Conservation (phyloP, 2,888 invertebrate species). For the Eupeodes latifasciatus region DNA sequence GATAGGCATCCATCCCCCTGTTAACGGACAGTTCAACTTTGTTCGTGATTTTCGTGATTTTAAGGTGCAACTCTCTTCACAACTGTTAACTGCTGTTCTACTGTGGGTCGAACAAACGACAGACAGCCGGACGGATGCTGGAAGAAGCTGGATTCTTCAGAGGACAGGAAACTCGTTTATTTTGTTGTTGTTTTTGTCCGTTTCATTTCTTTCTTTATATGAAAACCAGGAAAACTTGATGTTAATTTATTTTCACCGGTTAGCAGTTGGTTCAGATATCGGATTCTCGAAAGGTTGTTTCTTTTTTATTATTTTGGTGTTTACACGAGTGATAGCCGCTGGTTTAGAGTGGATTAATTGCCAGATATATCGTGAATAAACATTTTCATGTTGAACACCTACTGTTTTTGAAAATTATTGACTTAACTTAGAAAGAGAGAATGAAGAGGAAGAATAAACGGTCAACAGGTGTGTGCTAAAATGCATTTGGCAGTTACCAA, state of each 20-base stretch:
- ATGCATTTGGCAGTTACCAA: not conserved
- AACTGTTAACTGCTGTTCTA: conserved; percentile 62
- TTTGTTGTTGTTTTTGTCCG: not conserved
- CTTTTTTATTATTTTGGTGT: conserved; percentile 1
- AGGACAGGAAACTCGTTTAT: conserved; percentile 55
- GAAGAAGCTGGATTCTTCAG: not conserved
- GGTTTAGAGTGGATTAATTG: conserved; percentile 62
- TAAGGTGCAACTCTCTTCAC: conserved; percentile 52
- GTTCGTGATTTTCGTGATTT: conserved; percentile 62
- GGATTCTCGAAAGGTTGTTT: conserved; percentile 10
- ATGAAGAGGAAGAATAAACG: not conserved
- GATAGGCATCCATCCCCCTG: conserved; percentile 47
- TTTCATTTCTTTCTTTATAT: not conserved
- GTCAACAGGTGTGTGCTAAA: conserved; percentile 41
- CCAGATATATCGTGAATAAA: conserved; percentile 64
- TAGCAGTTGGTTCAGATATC: conserved; percentile 44
- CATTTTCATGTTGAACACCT: conserved; percentile 60
- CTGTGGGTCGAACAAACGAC: conserved; percentile 5
- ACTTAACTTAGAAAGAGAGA: not conserved
- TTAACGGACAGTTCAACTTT: conserved; percentile 67
- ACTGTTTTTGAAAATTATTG: conserved; percentile 46
- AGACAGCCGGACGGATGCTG: not conserved
- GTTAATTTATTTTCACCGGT: conserved; percentile 71
- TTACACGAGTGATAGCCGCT: conserved; percentile 46
- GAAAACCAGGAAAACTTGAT: conserved; percentile 69